Percentiles rank a stretch among this genome's conserved stretches.
phyloP scores from a whole-genome alignment of 2,888 invertebrate species.

The Eugnorisma glareosa region DNA sequence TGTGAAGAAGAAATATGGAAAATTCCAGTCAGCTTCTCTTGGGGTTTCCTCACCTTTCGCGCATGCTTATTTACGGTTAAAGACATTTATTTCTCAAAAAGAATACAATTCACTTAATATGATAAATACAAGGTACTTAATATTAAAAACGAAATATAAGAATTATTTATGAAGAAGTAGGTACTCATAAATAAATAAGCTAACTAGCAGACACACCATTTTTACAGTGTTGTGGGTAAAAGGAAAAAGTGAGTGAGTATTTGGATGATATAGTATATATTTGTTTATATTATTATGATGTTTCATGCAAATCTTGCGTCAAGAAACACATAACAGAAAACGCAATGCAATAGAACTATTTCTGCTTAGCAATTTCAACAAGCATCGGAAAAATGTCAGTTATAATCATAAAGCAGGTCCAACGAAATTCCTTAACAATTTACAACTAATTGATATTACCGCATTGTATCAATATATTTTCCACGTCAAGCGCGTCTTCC shows the following conservation, averaged over 20 bases:
- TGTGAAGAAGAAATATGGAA: constrained; percentile 7
- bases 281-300: neutral
- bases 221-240: no score
- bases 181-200: no score
- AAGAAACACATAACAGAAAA: neutral
- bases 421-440: constrained; percentile 25
- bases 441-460: constrained; percentile 9
- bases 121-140: no score
- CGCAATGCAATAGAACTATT: neutral
- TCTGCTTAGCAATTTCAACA: neutral
- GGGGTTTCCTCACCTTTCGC: constrained; percentile 9
- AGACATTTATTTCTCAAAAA: no score
- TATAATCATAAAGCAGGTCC: neutral
- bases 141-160: no score
- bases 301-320: neutral
- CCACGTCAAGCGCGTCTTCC: constrained; percentile 14
- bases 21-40: neutral
- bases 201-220: no score
- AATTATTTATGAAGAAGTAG: no score
- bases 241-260: no score
- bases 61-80: neutral
- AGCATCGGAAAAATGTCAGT: neutral
- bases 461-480: constrained; percentile 14
- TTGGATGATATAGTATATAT: neutral
- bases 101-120: no score